Evolutionary conservation across 1,140 invertebrate genomes (phyloP).

Genomic region (Heterodera schachtii): DNA sequence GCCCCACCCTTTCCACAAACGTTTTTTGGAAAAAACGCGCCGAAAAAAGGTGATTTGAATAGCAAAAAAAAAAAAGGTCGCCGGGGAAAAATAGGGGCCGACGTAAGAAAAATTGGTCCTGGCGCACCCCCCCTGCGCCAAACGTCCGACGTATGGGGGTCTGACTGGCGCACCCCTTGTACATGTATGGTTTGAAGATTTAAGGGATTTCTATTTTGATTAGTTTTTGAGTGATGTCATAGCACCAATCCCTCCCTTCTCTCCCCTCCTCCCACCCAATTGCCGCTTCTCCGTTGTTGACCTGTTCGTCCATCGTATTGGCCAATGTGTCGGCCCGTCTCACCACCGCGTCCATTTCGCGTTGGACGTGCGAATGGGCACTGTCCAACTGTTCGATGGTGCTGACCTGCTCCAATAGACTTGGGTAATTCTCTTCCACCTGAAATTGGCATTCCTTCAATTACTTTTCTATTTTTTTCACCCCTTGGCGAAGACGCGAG

Average conservation of each 20-base stretch:
- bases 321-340: slow-evolving; percentile 44
- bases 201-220: no score
- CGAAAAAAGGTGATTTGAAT: no score
- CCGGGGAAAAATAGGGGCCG: no score
- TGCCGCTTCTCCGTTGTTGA: neutral
- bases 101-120: no score
- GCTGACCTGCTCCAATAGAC: slow-evolving; percentile 59
- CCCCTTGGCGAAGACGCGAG: slow-evolving; percentile 48
- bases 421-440: slow-evolving; percentile 64
- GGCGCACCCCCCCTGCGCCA: no score
- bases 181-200: neutral
- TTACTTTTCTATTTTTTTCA: slow-evolving; percentile 15
- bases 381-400: slow-evolving; percentile 59
- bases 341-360: slow-evolving; percentile 39
- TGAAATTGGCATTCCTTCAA: slow-evolving; percentile 24
- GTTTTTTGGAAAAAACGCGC: no score
- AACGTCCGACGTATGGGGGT: no score
- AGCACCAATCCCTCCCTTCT: neutral
- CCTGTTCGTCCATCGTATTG: slow-evolving; percentile 13
- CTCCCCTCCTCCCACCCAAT: neutral
- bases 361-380: slow-evolving; percentile 36
- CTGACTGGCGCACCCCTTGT: no score
- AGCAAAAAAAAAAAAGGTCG: no score
- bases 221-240: no score
- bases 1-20: no score